Evolutionary conservation across 2,888 invertebrate species (phyloP).

Genomic region (Brenthis hecate): DNA sequence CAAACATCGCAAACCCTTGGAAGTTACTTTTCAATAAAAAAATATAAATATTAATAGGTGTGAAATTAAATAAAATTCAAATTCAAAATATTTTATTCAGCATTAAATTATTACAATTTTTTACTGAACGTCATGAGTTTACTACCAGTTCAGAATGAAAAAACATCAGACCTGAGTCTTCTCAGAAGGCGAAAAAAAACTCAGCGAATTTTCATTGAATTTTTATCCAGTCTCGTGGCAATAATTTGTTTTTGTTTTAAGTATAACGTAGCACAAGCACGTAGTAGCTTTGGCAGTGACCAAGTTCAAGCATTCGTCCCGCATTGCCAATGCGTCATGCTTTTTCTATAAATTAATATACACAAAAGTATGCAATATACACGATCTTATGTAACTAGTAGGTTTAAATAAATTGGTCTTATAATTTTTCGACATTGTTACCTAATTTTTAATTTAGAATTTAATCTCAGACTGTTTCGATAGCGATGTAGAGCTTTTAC

Average conservation of each 20-base stretch:
- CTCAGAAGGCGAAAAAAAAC: too few relatives aligned
- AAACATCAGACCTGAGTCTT: too few relatives aligned
- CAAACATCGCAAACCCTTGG: too few relatives aligned
- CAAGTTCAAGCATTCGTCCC: constrained; percentile 46
- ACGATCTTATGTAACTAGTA: constrained; percentile 1
- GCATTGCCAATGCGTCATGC: constrained; percentile 48
- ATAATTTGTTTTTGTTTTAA: constrained; percentile 16
- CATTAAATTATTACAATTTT: background rate
- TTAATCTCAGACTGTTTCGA: too few relatives aligned
- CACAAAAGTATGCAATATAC: constrained; percentile 14
- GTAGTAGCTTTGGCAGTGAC: constrained; percentile 53
- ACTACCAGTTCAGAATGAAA: too few relatives aligned
- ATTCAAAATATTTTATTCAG: background rate
- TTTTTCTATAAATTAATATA: constrained; percentile 26
- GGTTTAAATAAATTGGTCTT: background rate
- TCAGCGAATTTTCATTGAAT: background rate
- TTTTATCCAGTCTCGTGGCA: background rate
- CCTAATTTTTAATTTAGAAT: too few relatives aligned
- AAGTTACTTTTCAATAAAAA: too few relatives aligned
- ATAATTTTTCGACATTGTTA: too few relatives aligned
- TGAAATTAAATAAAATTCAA: too few relatives aligned
- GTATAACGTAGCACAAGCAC: constrained; percentile 12
- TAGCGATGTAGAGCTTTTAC: too few relatives aligned
- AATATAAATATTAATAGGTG: too few relatives aligned
- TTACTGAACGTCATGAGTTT: too few relatives aligned